Conservation (phyloP, 2,113 vertebrate genomes). For the Xiphorhynchus elegans region DNA sequence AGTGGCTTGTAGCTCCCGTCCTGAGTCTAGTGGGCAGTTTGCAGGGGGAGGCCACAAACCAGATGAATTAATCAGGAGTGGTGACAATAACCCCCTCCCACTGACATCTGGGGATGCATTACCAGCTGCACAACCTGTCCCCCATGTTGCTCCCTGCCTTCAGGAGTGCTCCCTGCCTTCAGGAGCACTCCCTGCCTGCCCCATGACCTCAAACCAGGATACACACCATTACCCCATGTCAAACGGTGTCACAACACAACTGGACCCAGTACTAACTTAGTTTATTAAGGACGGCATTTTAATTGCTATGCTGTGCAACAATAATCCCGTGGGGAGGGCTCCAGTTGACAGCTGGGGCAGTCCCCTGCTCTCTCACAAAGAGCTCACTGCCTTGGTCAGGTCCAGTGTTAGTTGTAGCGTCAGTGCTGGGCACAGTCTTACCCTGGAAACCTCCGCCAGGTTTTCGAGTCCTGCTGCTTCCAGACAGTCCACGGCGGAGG, state of each 20-base stretch:
- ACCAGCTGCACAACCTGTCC: background rate
- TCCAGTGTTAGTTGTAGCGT: background rate
- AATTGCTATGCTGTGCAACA: background rate
- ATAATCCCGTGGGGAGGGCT: background rate
- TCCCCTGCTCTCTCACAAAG: background rate
- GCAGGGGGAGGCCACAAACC: background rate
- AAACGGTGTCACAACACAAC: background rate
- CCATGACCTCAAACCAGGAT: fast-evolving
- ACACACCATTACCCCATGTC: background rate
- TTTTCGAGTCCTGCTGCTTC: background rate
- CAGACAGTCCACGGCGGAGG: background rate
- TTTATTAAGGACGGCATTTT: constrained; percentile 74
- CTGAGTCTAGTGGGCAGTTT: fast-evolving
- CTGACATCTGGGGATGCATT: background rate
- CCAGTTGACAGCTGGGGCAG: background rate
- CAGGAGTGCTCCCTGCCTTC: background rate
- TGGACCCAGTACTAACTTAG: background rate
- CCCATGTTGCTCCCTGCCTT: background rate
- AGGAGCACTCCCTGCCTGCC: background rate
- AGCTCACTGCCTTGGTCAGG: background rate
- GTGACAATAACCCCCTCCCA: background rate
- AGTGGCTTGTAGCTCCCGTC: background rate
- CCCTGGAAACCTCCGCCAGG: background rate
- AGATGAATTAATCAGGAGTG: background rate
- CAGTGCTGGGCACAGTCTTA: background rate